These are phyloP conservation scores for Heterohyrax brucei DNA, from an alignment of 2,797 vertebrate species.

Conservation along the genomic window DNA sequence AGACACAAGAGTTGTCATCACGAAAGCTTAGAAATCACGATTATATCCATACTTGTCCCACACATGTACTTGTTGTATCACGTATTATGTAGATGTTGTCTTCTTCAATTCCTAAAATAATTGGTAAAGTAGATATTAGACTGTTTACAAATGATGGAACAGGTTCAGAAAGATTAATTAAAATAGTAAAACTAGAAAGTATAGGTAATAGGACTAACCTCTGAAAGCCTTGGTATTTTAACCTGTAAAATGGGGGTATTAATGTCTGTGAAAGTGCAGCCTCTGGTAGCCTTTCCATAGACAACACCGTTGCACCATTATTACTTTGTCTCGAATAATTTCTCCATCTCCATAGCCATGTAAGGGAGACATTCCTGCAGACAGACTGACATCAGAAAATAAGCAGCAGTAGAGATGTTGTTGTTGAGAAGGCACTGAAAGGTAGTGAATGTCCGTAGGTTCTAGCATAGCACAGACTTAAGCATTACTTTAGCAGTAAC, in stretches of 20 bases:
- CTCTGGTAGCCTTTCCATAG: too few relatives aligned
- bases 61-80: neutral
- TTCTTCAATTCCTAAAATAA: constrained; percentile 30
- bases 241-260: neutral
- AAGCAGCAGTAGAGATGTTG: neutral
- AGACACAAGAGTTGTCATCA: neutral
- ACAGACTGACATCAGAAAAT: too few relatives aligned
- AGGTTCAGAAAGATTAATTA: neutral
- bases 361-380: neutral
- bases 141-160: constrained; percentile 8
- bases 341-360: neutral
- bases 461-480: neutral
- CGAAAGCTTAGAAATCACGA: neutral
- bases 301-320: neutral
- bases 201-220: neutral
- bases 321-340: neutral
- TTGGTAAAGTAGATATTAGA: neutral
- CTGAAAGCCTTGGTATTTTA: neutral
- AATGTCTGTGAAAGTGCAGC: too few relatives aligned
- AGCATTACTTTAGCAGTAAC: neutral
- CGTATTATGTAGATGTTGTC: neutral
- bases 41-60: neutral
- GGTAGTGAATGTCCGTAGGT: neutral
- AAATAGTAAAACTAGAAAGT: neutral
- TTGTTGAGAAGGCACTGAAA: neutral